These are phyloP conservation scores for Tetranychus cinnabarinus DNA, from an alignment of 1,140 invertebrate genomes.

Conservation along the genomic window DNA sequence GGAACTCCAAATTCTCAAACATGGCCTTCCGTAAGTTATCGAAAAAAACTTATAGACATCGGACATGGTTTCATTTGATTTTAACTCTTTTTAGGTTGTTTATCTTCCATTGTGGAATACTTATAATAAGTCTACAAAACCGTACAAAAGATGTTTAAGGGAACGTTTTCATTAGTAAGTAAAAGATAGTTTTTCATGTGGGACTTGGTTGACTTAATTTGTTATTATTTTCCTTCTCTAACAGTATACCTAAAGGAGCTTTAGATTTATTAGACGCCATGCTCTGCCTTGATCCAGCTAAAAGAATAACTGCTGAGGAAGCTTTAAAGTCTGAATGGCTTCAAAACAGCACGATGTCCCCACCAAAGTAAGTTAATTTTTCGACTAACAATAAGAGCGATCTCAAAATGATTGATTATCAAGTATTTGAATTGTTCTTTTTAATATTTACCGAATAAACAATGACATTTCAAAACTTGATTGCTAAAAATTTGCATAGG, in stretches of 20 bases:
- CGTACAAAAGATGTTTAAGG: constrained; percentile 56
- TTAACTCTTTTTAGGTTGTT: constrained; percentile 37
- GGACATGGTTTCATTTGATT: neutral
- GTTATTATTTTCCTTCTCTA: constrained; percentile 7
- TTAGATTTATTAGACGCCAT: constrained; percentile 86
- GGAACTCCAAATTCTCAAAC: constrained; percentile 87
- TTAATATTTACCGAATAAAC: neutral
- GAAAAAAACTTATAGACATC: neutral
- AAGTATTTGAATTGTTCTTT: neutral
- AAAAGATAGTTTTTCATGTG: neutral
- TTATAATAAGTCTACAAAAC: constrained; percentile 62
- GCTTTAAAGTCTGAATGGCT: constrained; percentile 86
- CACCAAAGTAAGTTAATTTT: constrained; percentile 36
- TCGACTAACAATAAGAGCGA: neutral
- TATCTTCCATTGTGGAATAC: constrained; percentile 76
- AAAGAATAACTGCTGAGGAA: constrained; percentile 76
- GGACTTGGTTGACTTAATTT: neutral
- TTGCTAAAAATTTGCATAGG: too few species aligned
- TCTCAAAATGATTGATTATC: neutral
- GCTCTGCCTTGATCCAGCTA: constrained; percentile 82
- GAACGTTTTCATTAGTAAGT: constrained; percentile 64
- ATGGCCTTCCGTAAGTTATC: constrained; percentile 31
- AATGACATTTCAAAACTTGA: too few species aligned
- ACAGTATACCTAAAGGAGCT: constrained; percentile 53
- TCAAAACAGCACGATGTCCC: constrained; percentile 43